A percentile compares a stretch with the other conserved stretches of the same genome.
Evolutionary conservation across 2,113 vertebrate genomes (phyloP).

Genomic region (Muntiacus reevesi): DNA sequence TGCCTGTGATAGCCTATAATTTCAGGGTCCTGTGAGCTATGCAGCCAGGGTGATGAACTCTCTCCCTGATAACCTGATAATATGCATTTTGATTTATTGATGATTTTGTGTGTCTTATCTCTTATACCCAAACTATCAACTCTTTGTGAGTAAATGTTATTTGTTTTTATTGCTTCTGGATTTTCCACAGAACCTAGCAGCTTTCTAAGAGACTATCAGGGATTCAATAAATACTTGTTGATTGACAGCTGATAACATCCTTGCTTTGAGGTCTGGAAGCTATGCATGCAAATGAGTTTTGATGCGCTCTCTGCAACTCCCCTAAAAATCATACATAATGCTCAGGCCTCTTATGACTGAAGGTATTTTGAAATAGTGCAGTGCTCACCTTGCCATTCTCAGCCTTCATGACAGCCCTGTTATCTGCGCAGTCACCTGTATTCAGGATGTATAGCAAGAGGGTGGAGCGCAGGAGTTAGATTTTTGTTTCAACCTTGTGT

Average conservation of each 20-base stretch:
- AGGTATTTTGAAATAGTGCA: background rate
- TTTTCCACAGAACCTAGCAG: background rate
- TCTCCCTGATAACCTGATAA: background rate
- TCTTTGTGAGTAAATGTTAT: background rate
- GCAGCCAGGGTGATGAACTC: background rate
- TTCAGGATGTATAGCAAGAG: background rate
- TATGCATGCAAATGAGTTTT: background rate
- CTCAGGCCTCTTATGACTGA: background rate
- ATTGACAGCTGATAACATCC: conserved; percentile 1
- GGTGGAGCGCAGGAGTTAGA: background rate
- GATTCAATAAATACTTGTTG: background rate
- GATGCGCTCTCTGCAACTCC: background rate
- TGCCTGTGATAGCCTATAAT: background rate
- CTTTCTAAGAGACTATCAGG: background rate
- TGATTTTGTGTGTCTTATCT: background rate
- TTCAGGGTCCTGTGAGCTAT: background rate
- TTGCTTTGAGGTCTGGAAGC: conserved; percentile 1
- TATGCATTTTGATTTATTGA: background rate
- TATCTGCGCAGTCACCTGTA: conserved; percentile 11
- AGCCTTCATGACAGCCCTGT: background rate
- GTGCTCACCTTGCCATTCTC: conserved; percentile 23
- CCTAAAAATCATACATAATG: background rate
- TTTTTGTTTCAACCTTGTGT: conserved; percentile 14
- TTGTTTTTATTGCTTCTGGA: background rate
- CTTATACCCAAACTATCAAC: background rate